phyloP scores from a whole-genome alignment of 2,113 vertebrate genomes.

The Eurystomus gularis region DNA sequence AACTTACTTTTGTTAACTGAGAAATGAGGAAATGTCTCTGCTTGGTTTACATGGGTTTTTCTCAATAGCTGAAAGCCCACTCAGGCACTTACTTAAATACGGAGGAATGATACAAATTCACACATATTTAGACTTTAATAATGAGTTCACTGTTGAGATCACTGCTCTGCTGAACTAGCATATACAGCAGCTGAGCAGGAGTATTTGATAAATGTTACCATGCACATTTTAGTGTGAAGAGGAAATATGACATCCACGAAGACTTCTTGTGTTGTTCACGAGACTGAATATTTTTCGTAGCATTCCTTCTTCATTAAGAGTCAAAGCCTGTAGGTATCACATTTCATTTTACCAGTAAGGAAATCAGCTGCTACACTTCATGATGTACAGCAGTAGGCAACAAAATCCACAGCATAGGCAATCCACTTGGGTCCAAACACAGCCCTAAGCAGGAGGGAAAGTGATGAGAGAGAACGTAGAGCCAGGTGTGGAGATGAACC shows the following conservation, averaged over 20 bases:
- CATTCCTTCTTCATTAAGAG: not conserved
- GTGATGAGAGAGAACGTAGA: not conserved
- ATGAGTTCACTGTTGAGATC: not conserved
- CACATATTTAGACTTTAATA: not conserved
- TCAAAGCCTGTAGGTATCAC: not conserved
- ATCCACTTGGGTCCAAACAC: not conserved
- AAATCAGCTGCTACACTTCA: not conserved
- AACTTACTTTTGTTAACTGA: not conserved
- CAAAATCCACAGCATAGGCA: accelerated
- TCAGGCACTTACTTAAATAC: not conserved
- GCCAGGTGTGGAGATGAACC: not conserved
- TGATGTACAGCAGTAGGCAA: not conserved
- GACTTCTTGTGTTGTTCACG: not conserved
- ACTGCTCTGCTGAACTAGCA: not conserved
- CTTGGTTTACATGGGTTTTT: not conserved
- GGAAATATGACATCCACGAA: not conserved
- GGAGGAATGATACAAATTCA: not conserved
- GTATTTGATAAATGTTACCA: not conserved
- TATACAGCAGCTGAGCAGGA: not conserved
- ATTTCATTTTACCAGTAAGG: not conserved
- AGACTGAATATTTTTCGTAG: not conserved
- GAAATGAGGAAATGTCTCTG: not conserved
- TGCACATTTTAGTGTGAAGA: not conserved
- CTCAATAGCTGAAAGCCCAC: not conserved
- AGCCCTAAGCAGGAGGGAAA: not conserved